Evolutionary conservation across 1,140 invertebrate genomes (phyloP).

Genomic region (Patella vulgata): DNA sequence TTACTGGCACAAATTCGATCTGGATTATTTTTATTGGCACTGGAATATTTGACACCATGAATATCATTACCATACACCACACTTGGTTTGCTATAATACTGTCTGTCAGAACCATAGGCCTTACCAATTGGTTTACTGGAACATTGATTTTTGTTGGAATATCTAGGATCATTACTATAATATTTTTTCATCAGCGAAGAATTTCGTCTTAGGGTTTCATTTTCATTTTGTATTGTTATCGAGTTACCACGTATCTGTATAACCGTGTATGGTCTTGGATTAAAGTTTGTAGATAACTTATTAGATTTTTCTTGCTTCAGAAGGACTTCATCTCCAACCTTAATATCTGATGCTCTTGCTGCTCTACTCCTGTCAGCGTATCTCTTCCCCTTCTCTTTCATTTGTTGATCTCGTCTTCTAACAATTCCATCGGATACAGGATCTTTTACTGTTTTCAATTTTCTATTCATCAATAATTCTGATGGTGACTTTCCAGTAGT

Average conservation of each 20-base stretch:
- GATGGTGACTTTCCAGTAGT: conserved; percentile 22
- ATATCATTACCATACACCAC: too few relatives aligned
- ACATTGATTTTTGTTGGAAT: too few relatives aligned
- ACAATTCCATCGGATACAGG: background rate
- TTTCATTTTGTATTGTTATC: conserved; percentile 3
- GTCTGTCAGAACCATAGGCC: too few relatives aligned
- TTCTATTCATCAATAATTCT: conserved; percentile 30
- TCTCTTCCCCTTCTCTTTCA: conserved; percentile 23
- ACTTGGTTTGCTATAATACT: too few relatives aligned
- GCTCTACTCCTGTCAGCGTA: conserved; percentile 17
- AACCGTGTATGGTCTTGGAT: conserved; percentile 1
- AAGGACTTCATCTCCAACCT: conserved; percentile 20
- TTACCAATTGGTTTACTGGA: too few relatives aligned
- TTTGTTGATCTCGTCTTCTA: conserved; percentile 25
- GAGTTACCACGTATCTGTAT: conserved; percentile 4
- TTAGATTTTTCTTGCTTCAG: background rate
- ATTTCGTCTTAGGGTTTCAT: background rate
- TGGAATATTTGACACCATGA: too few relatives aligned
- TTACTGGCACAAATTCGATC: too few relatives aligned
- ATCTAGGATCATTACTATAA: too few relatives aligned
- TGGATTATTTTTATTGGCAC: too few relatives aligned
- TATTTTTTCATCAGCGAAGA: conserved; percentile 4
- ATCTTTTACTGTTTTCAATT: conserved; percentile 30
- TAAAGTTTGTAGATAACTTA: conserved; percentile 14
- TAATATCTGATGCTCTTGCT: conserved; percentile 13